Conservation (phyloP, 2,888 invertebrate species). For the Lissocephala sabroskyi region DNA sequence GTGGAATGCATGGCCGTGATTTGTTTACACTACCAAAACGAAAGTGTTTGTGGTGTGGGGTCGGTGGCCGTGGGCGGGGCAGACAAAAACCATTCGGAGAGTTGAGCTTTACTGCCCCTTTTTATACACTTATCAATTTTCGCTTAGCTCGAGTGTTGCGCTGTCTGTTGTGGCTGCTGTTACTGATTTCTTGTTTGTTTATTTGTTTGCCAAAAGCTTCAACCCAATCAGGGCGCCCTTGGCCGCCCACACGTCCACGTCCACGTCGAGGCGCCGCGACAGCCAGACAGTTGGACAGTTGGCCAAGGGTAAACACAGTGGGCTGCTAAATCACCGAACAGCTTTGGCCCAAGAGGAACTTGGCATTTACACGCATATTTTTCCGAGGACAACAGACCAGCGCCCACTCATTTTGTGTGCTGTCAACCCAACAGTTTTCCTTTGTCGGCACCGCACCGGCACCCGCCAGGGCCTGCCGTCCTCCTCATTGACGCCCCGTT, state of each 20-base stretch:
- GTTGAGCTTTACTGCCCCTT: conserved; percentile 3
- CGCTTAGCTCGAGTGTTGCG: conserved; percentile 23
- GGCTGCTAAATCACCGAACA: conserved; percentile 58
- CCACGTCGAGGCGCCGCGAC: conserved; percentile 2
- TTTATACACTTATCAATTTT: conserved; percentile 54
- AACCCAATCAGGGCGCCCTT: conserved; percentile 48
- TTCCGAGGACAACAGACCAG: background rate
- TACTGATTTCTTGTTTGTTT: conserved; percentile 54
- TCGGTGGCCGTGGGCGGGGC: background rate
- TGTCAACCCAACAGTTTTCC: too few species aligned
- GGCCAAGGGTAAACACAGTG: conserved; percentile 32
- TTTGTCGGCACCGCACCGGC: too few species aligned
- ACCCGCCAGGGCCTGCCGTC: background rate
- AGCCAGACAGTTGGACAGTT: conserved; percentile 10
- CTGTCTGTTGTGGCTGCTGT: background rate
- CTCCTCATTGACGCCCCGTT: background rate
- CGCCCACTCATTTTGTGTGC: background rate
- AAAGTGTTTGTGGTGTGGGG: background rate
- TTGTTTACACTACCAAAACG: background rate
- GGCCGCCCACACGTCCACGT: conserved; percentile 7
- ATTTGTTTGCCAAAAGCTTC: conserved; percentile 39
- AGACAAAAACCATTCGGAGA: background rate
- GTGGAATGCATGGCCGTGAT: background rate
- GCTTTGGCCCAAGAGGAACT: conserved; percentile 42
- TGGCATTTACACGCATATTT: conserved; percentile 48